These are phyloP conservation scores for Smutsia temminckii DNA, from an alignment of 2,797 vertebrate species.

Conservation along the genomic window DNA sequence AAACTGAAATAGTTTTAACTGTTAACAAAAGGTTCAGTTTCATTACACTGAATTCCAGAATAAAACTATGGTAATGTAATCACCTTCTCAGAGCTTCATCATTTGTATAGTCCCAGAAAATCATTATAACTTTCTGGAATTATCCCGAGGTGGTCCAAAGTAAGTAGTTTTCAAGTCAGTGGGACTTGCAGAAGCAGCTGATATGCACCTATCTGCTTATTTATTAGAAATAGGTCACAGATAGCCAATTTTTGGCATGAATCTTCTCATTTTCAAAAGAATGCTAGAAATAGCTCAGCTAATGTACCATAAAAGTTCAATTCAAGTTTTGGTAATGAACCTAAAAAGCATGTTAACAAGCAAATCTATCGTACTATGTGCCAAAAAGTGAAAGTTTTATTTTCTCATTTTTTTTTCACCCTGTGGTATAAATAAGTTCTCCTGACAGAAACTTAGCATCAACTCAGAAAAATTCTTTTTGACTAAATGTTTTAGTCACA, in stretches of 20 bases:
- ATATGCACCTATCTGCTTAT: constrained; percentile 75
- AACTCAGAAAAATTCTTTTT: constrained; percentile 30
- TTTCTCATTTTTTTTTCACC: neutral
- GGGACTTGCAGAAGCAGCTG: constrained; percentile 51
- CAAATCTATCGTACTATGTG: neutral
- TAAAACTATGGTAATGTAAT: constrained; percentile 39
- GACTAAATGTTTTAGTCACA: neutral
- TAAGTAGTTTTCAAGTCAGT: constrained; percentile 74
- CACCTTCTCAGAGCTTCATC: constrained; percentile 57
- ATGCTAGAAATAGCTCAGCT: constrained; percentile 63
- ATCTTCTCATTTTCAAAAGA: constrained; percentile 68
- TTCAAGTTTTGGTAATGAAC: constrained; percentile 69
- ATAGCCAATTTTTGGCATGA: constrained; percentile 65
- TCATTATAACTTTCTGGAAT: constrained; percentile 65
- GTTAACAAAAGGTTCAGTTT: constrained; percentile 71
- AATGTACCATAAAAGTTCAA: constrained; percentile 59
- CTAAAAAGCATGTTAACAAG: constrained; percentile 58
- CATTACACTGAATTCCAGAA: constrained; percentile 54
- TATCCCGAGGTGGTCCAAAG: constrained; percentile 60
- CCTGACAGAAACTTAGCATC: neutral
- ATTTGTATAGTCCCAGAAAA: constrained; percentile 60
- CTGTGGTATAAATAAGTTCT: constrained; percentile 52
- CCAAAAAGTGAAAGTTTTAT: neutral
- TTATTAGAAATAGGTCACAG: constrained; percentile 76
- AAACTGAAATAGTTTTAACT: constrained; percentile 72